Percentiles rank a stretch among this genome's conserved stretches.
These are phyloP conservation scores for Microtus pennsylvanicus DNA, from an alignment of 2,113 vertebrate genomes.

Conservation along the genomic window DNA sequence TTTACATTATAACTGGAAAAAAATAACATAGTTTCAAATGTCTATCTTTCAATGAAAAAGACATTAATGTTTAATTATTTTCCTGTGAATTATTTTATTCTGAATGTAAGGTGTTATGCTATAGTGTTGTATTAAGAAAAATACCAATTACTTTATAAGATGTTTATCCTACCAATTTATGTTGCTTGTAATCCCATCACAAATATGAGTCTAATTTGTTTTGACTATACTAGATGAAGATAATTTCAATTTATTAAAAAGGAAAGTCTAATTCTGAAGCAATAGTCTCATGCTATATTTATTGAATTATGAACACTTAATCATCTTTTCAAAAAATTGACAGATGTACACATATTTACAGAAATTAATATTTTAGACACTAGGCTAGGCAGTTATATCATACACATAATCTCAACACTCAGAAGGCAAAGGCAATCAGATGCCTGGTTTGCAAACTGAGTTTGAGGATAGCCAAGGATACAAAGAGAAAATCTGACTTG, in stretches of 20 bases:
- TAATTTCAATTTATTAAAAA: background rate
- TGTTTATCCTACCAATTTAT: background rate
- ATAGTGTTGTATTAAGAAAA: conserved; percentile 1
- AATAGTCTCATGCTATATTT: background rate
- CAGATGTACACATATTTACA: background rate
- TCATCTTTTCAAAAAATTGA: background rate
- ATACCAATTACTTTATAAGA: background rate
- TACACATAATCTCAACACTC: no score
- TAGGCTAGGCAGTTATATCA: no score
- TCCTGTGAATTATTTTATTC: background rate
- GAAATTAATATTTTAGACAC: conserved; percentile 27
- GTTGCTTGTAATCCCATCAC: background rate
- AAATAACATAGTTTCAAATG: conserved; percentile 31
- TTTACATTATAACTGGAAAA: conserved; percentile 33
- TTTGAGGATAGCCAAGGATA: no score
- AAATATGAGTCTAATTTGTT: background rate
- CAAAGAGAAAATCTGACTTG: no score
- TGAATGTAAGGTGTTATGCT: background rate
- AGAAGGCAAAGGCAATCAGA: no score
- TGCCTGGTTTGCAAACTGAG: no score
- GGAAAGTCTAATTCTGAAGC: background rate
- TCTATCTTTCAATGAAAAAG: background rate
- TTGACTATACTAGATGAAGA: conserved; percentile 18
- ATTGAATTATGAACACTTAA: background rate
- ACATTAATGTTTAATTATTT: background rate